Conservation (phyloP, 1,140 invertebrate genomes). For the Coelopa frigida region DNA sequence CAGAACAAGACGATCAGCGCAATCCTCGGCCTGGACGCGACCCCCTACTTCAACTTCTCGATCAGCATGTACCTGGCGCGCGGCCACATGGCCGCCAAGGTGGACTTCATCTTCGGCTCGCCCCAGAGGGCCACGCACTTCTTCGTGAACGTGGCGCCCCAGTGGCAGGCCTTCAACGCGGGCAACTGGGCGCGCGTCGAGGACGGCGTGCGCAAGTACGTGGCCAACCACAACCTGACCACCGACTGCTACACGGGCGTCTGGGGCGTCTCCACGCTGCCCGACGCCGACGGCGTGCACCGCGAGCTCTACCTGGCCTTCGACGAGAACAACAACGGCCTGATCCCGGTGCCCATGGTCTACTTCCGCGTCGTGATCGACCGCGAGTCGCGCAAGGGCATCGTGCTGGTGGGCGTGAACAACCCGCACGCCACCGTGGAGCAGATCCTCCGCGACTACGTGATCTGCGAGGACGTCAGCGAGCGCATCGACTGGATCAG, state of each 20-base stretch:
- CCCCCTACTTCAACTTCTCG: slow-evolving; percentile 29
- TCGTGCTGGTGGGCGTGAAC: slow-evolving; percentile 53
- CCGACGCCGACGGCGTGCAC: slow-evolving; percentile 44
- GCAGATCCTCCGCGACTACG: slow-evolving; percentile 39
- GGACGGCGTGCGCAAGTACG: slow-evolving; percentile 44
- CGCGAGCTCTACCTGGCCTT: slow-evolving; percentile 48
- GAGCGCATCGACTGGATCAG: slow-evolving; percentile 47
- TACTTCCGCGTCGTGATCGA: slow-evolving; percentile 55
- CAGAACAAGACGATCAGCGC: slow-evolving; percentile 36
- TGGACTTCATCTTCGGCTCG: slow-evolving; percentile 55
- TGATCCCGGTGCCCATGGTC: slow-evolving; percentile 50
- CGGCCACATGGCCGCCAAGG: slow-evolving; percentile 61
- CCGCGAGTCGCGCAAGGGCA: slow-evolving; percentile 40
- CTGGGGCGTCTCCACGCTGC: slow-evolving; percentile 48
- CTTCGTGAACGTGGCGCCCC: slow-evolving; percentile 58
- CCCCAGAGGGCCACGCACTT: slow-evolving; percentile 57
- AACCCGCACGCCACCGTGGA: slow-evolving; percentile 48
- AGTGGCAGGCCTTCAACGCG: slow-evolving; percentile 58
- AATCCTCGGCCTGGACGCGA: slow-evolving; percentile 36
- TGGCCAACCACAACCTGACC: slow-evolving; percentile 31
- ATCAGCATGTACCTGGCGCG: slow-evolving; percentile 48
- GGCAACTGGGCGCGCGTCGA: slow-evolving; percentile 56
- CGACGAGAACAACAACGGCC: slow-evolving; percentile 37
- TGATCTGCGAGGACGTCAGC: slow-evolving; percentile 50
- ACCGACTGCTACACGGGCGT: slow-evolving; percentile 55